A percentile compares a stretch with the other conserved stretches of the same genome.
Conservation (phyloP, 2,888 invertebrate species). For the Oxyteleia sp. region DNA sequence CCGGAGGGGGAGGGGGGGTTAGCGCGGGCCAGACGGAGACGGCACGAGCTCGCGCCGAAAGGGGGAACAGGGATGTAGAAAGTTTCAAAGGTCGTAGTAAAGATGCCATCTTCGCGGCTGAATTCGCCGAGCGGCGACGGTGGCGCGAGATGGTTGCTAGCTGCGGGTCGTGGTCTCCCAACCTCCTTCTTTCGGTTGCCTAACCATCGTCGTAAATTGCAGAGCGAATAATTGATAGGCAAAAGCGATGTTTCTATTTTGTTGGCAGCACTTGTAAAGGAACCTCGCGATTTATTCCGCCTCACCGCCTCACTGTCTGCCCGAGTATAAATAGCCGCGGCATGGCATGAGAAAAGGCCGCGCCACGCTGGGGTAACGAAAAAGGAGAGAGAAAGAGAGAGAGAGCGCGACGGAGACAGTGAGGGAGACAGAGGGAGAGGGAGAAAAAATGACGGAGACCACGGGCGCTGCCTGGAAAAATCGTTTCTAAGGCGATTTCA, state of each 20-base stretch:
- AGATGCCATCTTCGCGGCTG: slow-evolving; percentile 84
- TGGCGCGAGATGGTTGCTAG: slow-evolving; percentile 59
- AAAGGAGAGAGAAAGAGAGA: slow-evolving; percentile 64
- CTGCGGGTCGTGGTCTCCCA: slow-evolving; percentile 66
- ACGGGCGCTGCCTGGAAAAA: slow-evolving; percentile 75
- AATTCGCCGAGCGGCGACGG: slow-evolving; percentile 76
- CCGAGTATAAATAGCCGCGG: slow-evolving; percentile 82
- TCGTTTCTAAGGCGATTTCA: slow-evolving; percentile 77
- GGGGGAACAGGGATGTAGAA: slow-evolving; percentile 73
- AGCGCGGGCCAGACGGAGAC: slow-evolving; percentile 6
- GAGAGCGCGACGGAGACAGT: too few species aligned
- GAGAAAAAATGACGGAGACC: slow-evolving; percentile 69
- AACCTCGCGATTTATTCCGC: slow-evolving; percentile 86
- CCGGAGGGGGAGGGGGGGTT: slow-evolving; percentile 41
- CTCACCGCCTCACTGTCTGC: slow-evolving; percentile 86
- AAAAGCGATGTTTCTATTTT: slow-evolving; percentile 86
- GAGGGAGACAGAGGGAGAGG: too few species aligned
- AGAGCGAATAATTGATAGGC: slow-evolving; percentile 87
- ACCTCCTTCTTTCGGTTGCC: slow-evolving; percentile 73
- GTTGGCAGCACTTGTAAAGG: slow-evolving; percentile 86
- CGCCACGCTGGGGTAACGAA: slow-evolving; percentile 48
- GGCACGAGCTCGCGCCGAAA: slow-evolving; percentile 22
- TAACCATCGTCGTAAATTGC: slow-evolving; percentile 83
- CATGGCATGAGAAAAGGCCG: slow-evolving; percentile 72
- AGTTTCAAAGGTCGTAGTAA: slow-evolving; percentile 82